Evolutionary conservation across 1,140 invertebrate genomes (phyloP), one percentile per base, ranked within the genome.

Genomic region (Drusus annulatus): DNA sequence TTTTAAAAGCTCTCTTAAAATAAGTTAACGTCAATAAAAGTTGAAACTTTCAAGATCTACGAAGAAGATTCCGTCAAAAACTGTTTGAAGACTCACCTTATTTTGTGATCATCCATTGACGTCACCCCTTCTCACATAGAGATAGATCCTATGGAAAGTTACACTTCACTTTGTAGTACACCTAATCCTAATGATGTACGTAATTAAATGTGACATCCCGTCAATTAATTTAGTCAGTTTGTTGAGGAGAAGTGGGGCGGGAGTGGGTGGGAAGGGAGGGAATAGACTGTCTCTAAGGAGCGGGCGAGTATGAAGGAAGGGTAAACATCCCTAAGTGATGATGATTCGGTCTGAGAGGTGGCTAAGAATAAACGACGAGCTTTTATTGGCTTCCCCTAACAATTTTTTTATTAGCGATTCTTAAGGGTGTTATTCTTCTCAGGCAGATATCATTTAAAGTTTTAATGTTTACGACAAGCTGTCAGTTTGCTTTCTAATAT

Each of bases 101-200:
- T 65, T 71, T 51, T 15, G 0, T 13, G 50, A 15, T 71, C 65
- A 51, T 69, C 68, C 45, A 51, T 17, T 71, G 51, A 63, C 63
- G 63, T 79, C 77, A 79, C 65, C 77, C 76, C 68, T 52, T 79
- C 60, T 65, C 62, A 60, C 63, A 69, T 28, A 51, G 52, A 23
- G 52, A 60, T 45, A 63, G 58, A 45, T 73, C 17, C 63, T n/a
- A 68, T 54, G 54, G 76, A 81, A 81, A 25, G 68, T 25, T 23
- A 51, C 36, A 52, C 68, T 50, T 51, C 50, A 82, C 74, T 68
- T 58, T 63, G 74, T 82, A 74, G 58, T 80, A 76, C 76, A 78
- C 80, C 82, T 83, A 83, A 83, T 83, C 82, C 82, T 83, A 83
- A 83, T 83, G 82, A 83, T 81, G 82, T 83, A 78, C 80, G 82